A percentile compares a stretch with the other conserved stretches of the same genome.
These are phyloP conservation scores for Trachythela sp. DNA, from an alignment of 64 coral and sea anemone species.

Conservation along the genomic window DNA sequence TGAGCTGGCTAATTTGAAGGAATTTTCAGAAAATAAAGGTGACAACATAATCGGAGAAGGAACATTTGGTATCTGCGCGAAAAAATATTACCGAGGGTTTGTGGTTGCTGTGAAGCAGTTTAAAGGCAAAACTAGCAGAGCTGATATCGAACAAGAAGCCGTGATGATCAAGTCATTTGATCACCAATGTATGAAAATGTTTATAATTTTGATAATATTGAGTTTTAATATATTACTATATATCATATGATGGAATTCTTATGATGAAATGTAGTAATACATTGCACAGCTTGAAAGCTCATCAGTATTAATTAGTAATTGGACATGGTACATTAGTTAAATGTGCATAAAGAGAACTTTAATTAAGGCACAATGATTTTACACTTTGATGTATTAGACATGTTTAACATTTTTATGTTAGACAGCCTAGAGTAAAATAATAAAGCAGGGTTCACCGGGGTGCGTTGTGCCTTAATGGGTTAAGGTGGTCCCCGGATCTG, in stretches of 20 bases:
- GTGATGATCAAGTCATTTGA: slow-evolving; percentile 12
- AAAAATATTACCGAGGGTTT: slow-evolving; percentile 24
- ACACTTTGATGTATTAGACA: no score
- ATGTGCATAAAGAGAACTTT: no score
- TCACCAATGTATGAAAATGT: slow-evolving; percentile 27
- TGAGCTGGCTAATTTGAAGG: neutral
- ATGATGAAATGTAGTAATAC: neutral
- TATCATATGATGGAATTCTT: neutral
- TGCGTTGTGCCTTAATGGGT: no score
- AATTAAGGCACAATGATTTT: no score
- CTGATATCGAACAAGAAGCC: slow-evolving; percentile 10
- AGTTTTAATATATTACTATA: neutral
- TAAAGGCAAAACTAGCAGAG: neutral
- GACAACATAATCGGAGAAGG: slow-evolving; percentile 35
- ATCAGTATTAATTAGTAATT: no score
- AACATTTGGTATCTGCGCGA: slow-evolving; percentile 44
- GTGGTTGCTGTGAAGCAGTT: slow-evolving; percentile 27
- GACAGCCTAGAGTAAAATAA: no score
- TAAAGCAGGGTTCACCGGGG: no score
- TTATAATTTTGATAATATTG: neutral
- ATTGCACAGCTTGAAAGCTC: no score
- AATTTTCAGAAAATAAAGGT: neutral
- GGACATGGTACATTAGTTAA: no score
- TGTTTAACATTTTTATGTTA: no score
- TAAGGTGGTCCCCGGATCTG: no score